phyloP scores from a whole-genome alignment of 1,140 invertebrate species.

The Scylla paramamosain region DNA sequence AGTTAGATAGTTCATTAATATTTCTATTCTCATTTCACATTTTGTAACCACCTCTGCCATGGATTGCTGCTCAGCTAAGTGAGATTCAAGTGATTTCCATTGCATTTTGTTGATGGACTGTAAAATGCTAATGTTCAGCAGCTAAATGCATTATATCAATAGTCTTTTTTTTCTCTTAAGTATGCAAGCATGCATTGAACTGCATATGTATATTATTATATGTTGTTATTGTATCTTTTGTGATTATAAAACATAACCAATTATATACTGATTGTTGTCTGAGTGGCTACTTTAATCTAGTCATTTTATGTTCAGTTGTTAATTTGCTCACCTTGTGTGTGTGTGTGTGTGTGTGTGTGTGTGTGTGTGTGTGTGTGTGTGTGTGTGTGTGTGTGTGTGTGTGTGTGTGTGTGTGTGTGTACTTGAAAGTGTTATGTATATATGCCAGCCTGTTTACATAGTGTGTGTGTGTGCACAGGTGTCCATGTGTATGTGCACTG shows the following conservation, averaged over 20 bases:
- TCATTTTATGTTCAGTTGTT: neutral
- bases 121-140: neutral
- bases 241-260: neutral
- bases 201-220: neutral
- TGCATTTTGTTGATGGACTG: neutral
- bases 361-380: too few species aligned
- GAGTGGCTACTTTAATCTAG: neutral
- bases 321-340: too few species aligned
- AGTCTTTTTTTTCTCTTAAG: neutral
- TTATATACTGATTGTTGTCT: neutral
- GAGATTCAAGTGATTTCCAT: neutral
- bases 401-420: neutral
- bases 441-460: too few species aligned
- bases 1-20: neutral
- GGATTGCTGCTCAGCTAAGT: too few species aligned
- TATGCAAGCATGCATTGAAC: neutral
- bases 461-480: too few species aligned
- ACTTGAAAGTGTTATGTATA: too few species aligned
- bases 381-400: neutral
- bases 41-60: too few species aligned
- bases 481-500: too few species aligned
- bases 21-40: neutral
- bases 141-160: neutral
- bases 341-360: too few species aligned
- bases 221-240: slow-evolving; percentile 13